Conservation (phyloP, 2,113 vertebrate species). For the Gasterosteus aculeatus region DNA sequence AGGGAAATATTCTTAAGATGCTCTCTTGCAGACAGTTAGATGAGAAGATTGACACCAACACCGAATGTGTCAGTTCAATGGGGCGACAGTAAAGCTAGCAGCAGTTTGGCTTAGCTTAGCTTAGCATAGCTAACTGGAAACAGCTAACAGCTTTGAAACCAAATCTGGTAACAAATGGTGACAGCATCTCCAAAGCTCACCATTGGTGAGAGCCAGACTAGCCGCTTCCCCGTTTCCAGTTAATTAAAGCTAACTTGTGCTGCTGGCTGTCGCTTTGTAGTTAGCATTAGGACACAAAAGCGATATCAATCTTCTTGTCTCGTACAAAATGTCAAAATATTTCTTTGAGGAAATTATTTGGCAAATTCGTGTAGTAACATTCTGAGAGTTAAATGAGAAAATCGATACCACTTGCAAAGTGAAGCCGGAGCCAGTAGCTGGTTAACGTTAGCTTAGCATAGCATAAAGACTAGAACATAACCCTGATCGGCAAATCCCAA, state of each 20-base stretch:
- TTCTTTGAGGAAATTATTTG: background rate
- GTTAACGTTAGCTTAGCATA: background rate
- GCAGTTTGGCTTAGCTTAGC: background rate
- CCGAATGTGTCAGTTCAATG: background rate
- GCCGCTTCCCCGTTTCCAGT: background rate
- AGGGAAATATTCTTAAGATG: background rate
- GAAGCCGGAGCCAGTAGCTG: background rate
- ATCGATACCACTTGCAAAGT: background rate
- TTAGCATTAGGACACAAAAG: background rate
- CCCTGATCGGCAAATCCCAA: background rate
- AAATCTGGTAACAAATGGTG: background rate
- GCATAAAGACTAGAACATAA: background rate
- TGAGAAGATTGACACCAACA: slow-evolving; percentile 5
- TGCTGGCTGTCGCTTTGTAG: background rate
- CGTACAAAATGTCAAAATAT: background rate
- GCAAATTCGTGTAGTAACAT: background rate
- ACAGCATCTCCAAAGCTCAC: background rate
- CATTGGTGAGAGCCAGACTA: background rate
- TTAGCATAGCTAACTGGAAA: background rate
- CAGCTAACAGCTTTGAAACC: background rate
- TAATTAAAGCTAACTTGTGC: background rate
- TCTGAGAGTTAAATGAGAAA: background rate
- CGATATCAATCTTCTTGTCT: background rate
- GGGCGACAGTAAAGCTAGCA: background rate
- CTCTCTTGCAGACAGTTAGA: background rate